Evolutionary conservation across 2,888 invertebrate genomes (phyloP).

Genomic region (Polylopha cassiicola): DNA sequence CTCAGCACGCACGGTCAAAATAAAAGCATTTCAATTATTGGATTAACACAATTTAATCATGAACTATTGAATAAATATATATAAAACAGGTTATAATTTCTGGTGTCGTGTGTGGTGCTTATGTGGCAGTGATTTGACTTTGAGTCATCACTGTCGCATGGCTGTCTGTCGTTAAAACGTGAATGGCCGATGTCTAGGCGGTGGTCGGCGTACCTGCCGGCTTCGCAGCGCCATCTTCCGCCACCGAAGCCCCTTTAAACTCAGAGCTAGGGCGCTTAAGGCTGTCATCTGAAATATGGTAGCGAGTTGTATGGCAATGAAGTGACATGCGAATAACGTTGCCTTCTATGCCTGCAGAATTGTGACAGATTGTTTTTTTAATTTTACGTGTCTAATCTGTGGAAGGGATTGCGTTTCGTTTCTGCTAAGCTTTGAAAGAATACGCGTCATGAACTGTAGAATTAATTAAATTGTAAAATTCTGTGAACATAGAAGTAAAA

Average conservation of each 20-base stretch:
- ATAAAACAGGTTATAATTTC: conserved; percentile 75
- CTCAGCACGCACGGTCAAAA: conserved; percentile 76
- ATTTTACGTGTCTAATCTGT: no score
- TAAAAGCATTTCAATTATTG: conserved; percentile 76
- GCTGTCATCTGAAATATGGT: conserved; percentile 82
- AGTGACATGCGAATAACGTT: conserved; percentile 56
- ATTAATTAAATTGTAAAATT: conserved; percentile 15
- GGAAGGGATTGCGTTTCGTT: conserved; percentile 11
- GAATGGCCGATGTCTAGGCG: conserved; percentile 69
- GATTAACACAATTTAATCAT: conserved; percentile 77
- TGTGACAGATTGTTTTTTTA: conserved; percentile 6
- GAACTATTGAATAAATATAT: conserved; percentile 71
- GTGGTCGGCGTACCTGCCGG: conserved; percentile 69
- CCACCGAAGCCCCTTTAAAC: conserved; percentile 82
- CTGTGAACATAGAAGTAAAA: conserved; percentile 27
- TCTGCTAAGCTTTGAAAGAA: not conserved
- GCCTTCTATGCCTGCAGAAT: conserved; percentile 58
- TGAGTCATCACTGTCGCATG: conserved; percentile 59
- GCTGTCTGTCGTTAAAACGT: conserved; percentile 58
- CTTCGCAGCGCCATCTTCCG: conserved; percentile 64
- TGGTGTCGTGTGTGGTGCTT: conserved; percentile 70
- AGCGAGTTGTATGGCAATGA: conserved; percentile 65
- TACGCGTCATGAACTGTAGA: no score
- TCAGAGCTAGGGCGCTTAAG: conserved; percentile 92
- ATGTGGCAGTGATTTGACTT: conserved; percentile 61